phyloP scores from a whole-genome alignment of 2,888 invertebrate genomes.

The Andrena praecox region DNA sequence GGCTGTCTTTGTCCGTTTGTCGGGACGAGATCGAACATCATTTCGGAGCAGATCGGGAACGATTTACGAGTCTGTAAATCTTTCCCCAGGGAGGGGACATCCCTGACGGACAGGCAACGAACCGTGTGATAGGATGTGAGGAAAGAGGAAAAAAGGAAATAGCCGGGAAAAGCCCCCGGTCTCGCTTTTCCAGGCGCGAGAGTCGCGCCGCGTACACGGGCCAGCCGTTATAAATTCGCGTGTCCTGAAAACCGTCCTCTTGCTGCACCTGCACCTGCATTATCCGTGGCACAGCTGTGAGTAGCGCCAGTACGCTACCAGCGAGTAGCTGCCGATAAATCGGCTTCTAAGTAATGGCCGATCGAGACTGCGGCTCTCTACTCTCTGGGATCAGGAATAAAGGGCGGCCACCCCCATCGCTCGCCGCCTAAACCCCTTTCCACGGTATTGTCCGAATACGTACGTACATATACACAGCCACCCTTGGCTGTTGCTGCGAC shows the following conservation, averaged over 20 bases:
- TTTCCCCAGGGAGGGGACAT: constrained; percentile 51
- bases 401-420: constrained; percentile 27
- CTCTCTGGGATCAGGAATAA: constrained; percentile 57
- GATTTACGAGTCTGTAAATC: constrained; percentile 71
- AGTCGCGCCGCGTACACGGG: constrained; percentile 22
- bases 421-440: constrained; percentile 17
- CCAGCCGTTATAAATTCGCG: constrained; percentile 68
- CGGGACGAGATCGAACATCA: constrained; percentile 64
- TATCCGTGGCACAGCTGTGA: constrained; percentile 61
- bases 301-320: constrained; percentile 36
- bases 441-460: constrained; percentile 1
- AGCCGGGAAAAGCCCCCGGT: constrained; percentile 27
- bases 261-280: constrained; percentile 65
- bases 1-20: constrained; percentile 34
- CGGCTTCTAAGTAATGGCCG: constrained; percentile 72
- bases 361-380: constrained; percentile 54
- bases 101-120: constrained; percentile 65
- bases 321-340: constrained; percentile 65
- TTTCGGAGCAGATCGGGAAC: constrained; percentile 64
- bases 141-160: constrained; percentile 44
- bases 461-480: not conserved
- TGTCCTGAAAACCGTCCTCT: constrained; percentile 53
- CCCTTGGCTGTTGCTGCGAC: constrained; percentile 9
- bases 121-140: constrained; percentile 53
- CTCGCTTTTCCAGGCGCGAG: constrained; percentile 47